A percentile compares a stretch with the other conserved stretches of the same genome.
These are phyloP conservation scores for Dione juno DNA, from an alignment of 2,888 invertebrate species.

Conservation along the genomic window DNA sequence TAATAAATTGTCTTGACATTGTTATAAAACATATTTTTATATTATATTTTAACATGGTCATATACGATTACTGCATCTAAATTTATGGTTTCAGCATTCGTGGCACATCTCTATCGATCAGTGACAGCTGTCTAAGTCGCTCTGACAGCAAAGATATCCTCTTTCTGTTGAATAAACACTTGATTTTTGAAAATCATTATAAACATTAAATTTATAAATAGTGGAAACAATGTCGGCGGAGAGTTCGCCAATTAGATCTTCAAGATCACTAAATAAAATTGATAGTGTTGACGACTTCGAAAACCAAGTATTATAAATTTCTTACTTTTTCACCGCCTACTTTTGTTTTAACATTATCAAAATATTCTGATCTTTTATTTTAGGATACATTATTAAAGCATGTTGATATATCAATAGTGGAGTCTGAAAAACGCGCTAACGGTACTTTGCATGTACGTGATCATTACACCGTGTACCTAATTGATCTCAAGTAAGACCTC, in stretches of 20 bases:
- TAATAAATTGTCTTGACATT: too few species aligned
- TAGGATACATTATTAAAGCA: slow-evolving; percentile 88
- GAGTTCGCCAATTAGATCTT: slow-evolving; percentile 55
- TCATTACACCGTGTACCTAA: slow-evolving; percentile 90
- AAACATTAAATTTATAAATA: slow-evolving; percentile 29
- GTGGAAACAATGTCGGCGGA: slow-evolving; percentile 50
- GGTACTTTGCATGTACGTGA: slow-evolving; percentile 89
- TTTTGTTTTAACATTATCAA: slow-evolving; percentile 47
- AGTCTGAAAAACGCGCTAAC: slow-evolving; percentile 90
- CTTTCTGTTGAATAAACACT: slow-evolving; percentile 30
- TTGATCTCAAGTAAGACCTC: slow-evolving; percentile 88
- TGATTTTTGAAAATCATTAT: slow-evolving; percentile 24
- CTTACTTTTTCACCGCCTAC: slow-evolving; percentile 62
- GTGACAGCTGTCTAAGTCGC: slow-evolving; percentile 1
- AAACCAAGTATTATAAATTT: slow-evolving; percentile 62
- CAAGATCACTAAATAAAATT: slow-evolving; percentile 62
- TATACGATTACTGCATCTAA: not conserved
- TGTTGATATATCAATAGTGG: slow-evolving; percentile 89
- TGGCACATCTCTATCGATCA: not conserved
- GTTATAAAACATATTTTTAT: too few species aligned
- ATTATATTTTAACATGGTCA: too few species aligned
- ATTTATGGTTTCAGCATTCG: not conserved
- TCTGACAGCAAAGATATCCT: slow-evolving; percentile 24
- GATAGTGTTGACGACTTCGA: slow-evolving; percentile 71
- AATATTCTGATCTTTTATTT: slow-evolving; percentile 54